phyloP scores from a whole-genome alignment of 1,140 invertebrate genomes.

The Heterodera carotae region DNA sequence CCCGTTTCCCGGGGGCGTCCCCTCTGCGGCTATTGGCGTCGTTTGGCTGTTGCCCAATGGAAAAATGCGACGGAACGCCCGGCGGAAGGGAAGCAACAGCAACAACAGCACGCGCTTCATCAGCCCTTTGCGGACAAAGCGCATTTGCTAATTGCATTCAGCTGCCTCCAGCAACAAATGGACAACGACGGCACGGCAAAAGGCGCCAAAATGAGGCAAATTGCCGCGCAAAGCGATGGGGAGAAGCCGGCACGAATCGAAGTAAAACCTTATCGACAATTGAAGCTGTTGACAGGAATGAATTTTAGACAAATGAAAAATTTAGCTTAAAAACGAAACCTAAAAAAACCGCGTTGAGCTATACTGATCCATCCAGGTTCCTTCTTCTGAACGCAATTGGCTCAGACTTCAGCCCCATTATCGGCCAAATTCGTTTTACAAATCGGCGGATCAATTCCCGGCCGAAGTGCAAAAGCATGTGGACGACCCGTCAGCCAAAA shows the following conservation, averaged over 20 bases:
- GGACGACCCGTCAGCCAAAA: constrained; percentile 33
- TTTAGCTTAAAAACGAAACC: too few species aligned
- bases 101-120: constrained; percentile 10
- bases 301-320: background rate
- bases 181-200: background rate
- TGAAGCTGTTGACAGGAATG: background rate
- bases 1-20: background rate
- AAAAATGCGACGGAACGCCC: constrained; percentile 3
- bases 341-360: too few species aligned
- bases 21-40: constrained; percentile 6
- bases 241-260: background rate
- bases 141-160: constrained; percentile 14
- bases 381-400: constrained; percentile 17
- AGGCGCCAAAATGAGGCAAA: background rate
- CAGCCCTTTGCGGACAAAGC: constrained; percentile 12
- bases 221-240: background rate
- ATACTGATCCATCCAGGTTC: constrained; percentile 6
- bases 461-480: constrained; percentile 39
- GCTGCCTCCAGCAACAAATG: constrained; percentile 9
- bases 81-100: background rate
- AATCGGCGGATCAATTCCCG: constrained; percentile 36
- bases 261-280: background rate
- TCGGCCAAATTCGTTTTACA: constrained; percentile 35
- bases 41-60: constrained; percentile 24
- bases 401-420: constrained; percentile 35